A percentile compares a stretch with the other conserved stretches of the same genome.
These are phyloP conservation scores for Hippocampus barbouri DNA, from an alignment of 2,113 vertebrate genomes.

Conservation along the genomic window DNA sequence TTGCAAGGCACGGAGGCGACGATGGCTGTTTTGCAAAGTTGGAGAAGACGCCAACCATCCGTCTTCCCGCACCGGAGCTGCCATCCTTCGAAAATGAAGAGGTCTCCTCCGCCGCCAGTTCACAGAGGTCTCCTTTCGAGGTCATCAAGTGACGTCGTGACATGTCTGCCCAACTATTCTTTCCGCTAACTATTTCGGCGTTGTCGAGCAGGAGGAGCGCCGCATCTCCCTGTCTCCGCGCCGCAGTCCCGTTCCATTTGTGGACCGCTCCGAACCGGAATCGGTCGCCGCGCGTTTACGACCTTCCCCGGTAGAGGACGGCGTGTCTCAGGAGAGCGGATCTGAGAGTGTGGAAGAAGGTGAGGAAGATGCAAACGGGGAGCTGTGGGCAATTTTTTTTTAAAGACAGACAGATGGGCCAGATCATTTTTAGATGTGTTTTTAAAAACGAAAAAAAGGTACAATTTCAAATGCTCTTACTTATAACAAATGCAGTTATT, in stretches of 20 bases:
- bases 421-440: background rate
- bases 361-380: constrained; percentile 46
- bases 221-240: constrained; percentile 56
- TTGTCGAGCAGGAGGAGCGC: constrained; percentile 65
- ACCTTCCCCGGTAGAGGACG: constrained; percentile 82
- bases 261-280: constrained; percentile 60
- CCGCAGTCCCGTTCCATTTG: constrained; percentile 61
- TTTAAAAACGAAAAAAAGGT: no score
- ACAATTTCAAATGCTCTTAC: no score
- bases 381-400: background rate
- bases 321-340: constrained; percentile 77
- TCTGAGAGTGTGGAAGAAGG: constrained; percentile 84
- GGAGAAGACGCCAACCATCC: constrained; percentile 57
- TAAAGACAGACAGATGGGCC: background rate
- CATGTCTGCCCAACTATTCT: background rate
- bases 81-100: constrained; percentile 58
- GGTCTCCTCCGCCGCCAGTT: constrained; percentile 34
- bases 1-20: constrained; percentile 55
- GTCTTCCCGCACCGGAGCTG: constrained; percentile 59
- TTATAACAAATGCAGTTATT: no score
- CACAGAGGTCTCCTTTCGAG: constrained; percentile 37
- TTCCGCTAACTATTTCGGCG: background rate
- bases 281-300: constrained; percentile 64
- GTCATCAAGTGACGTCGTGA: constrained; percentile 31
- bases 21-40: constrained; percentile 14